Base-by-base conservation (phyloP, 2,113 vertebrate species). In the Indri indri region DNA sequence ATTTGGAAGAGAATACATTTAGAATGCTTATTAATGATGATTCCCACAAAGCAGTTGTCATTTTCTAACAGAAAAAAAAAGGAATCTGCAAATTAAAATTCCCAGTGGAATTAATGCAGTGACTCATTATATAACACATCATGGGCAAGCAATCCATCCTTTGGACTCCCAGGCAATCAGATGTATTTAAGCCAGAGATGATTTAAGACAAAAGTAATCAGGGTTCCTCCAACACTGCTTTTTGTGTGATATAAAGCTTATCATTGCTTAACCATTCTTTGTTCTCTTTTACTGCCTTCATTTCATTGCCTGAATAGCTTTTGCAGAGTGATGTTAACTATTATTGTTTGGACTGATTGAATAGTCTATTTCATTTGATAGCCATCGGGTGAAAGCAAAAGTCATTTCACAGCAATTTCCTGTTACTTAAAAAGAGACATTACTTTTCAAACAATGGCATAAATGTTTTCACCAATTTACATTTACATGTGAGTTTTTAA, bases 301-400 rank as follows among this genome's bases (percentile, higher is more conserved):
- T 94, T 97, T 92, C 61, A 57, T 59, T 85, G 30, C 42, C 66
- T 93, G 81, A 96, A 94, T 79, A 80, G 40, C 59, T 86, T 94
- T 84, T 82, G 40, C 61, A 71, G 81, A 50, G 42, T 11, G 22
- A 82, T 88, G 81, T 82, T 92, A 90, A 87, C 92, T 90, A 10
- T 88, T 81, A 50, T 95, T 57, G 27, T 94, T 95, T 77, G 30
- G 23, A 81, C 22, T 94, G 76, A 85, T 80, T 90, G 81, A 90
- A 50, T 82, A 81, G 50, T 76, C 79, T 95, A 4, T 89, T 91
- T 86, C 40, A 95, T 96, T 94, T 42, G 71, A 95, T 97, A 95
- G 89, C 37, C 59, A 92, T 95, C 88, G 91, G 76, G 81, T 94
- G 59, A 97, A 92, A 94, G 59, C 65, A 90, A 88, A 95, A 90